Conservation (phyloP, 2,113 vertebrate genomes). For the Phaetusa simplex region DNA sequence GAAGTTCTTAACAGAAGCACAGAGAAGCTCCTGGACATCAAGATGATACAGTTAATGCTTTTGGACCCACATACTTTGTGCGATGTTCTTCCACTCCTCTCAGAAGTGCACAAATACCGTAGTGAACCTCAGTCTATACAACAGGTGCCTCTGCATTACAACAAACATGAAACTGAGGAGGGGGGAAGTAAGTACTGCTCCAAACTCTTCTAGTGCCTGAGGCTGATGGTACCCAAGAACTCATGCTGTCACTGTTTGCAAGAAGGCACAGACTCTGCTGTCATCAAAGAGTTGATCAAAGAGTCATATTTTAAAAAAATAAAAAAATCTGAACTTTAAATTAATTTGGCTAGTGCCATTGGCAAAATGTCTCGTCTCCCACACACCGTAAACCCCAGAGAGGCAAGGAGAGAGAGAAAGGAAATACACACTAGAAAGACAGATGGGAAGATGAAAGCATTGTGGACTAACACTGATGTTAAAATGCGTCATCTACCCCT, state of each 20-base stretch:
- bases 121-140: background rate
- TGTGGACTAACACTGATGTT: background rate
- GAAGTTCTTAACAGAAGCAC: background rate
- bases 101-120: background rate
- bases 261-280: background rate
- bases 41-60: background rate
- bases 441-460: conserved; percentile 46
- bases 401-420: background rate
- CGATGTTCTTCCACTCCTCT: background rate
- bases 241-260: background rate
- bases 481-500: conserved; percentile 8
- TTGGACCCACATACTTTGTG: background rate
- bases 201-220: background rate
- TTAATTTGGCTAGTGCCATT: conserved; percentile 27
- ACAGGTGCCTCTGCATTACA: background rate
- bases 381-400: background rate
- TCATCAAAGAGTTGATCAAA: background rate
- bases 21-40: background rate
- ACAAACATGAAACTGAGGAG: background rate
- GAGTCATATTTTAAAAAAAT: background rate
- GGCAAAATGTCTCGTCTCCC: conserved; percentile 39
- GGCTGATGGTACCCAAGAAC: background rate
- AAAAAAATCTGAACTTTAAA: background rate
- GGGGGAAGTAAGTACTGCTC: background rate
- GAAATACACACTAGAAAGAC: background rate